Conservation (phyloP, 2,888 invertebrate genomes). For the Teleogryllus oceanicus region DNA sequence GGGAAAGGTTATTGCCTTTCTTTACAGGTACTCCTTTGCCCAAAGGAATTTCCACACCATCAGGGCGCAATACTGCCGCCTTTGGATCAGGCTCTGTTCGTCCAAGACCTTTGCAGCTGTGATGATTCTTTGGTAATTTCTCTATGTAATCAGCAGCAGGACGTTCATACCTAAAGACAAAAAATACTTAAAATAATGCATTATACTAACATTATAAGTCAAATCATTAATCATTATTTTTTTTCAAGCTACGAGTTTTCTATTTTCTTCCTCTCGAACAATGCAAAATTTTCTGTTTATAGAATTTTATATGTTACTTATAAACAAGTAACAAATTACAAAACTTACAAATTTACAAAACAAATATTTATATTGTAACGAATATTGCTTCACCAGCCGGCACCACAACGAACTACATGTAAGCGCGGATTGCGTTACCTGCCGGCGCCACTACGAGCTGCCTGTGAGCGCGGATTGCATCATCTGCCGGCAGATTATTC, state of each 20-base stretch:
- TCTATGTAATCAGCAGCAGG: slow-evolving; percentile 66
- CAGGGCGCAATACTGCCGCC: slow-evolving; percentile 53
- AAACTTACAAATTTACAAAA: too few species aligned
- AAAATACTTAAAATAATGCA: slow-evolving; percentile 21
- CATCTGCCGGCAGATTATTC: too few species aligned
- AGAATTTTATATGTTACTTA: too few species aligned
- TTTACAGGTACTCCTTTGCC: slow-evolving; percentile 57
- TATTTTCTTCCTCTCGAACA: too few species aligned
- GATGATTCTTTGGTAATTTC: slow-evolving; percentile 75
- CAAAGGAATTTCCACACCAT: slow-evolving; percentile 74
- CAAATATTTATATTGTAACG: too few species aligned
- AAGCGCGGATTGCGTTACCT: too few species aligned
- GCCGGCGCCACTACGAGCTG: too few species aligned
- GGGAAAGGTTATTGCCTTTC: slow-evolving; percentile 48
- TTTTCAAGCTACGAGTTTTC: background rate
- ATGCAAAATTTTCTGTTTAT: too few species aligned
- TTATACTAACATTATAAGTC: background rate
- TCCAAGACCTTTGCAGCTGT: slow-evolving; percentile 87
- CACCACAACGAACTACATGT: too few species aligned
- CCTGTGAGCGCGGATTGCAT: too few species aligned
- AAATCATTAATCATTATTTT: background rate
- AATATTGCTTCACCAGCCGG: too few species aligned
- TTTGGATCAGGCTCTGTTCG: slow-evolving; percentile 78
- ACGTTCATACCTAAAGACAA: slow-evolving; percentile 65
- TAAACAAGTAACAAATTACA: too few species aligned